A percentile compares a stretch with the other conserved stretches of the same genome.
phyloP scores from a whole-genome alignment of 2,888 invertebrate genomes.

The Hypolimnas misippus region DNA sequence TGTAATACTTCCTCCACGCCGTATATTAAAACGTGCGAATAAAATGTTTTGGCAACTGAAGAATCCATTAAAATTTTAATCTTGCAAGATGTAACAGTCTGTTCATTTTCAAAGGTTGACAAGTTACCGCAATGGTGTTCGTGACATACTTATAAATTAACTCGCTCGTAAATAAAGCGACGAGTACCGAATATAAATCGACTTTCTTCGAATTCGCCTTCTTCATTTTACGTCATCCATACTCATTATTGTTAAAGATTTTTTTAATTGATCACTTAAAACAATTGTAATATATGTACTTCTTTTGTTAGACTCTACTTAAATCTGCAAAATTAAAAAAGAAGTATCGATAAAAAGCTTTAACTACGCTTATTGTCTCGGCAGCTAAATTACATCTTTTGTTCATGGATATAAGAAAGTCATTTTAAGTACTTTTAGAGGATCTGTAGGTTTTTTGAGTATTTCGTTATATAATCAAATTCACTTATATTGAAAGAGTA shows the following conservation, averaged over 20 bases:
- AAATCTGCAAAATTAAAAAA: not conserved
- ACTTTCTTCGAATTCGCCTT: slow-evolving; percentile 35
- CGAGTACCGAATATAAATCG: slow-evolving; percentile 33
- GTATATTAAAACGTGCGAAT: not conserved
- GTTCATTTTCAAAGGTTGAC: slow-evolving; percentile 18
- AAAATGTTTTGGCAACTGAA: not conserved
- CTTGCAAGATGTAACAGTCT: slow-evolving; percentile 18
- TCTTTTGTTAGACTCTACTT: slow-evolving; percentile 8
- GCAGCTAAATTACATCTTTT: too few relatives aligned
- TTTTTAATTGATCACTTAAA: not conserved
- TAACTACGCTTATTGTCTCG: too few relatives aligned
- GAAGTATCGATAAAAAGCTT: not conserved
- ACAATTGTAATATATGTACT: slow-evolving; percentile 2
- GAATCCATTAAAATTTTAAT: slow-evolving; percentile 22
- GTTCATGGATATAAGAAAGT: not conserved
- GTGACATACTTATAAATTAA: slow-evolving; percentile 32
- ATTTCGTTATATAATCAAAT: too few relatives aligned
- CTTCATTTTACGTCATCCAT: slow-evolving; percentile 33
- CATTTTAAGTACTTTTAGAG: too few relatives aligned
- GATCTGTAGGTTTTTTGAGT: too few relatives aligned
- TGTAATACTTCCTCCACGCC: not conserved
- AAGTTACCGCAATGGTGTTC: slow-evolving; percentile 24
- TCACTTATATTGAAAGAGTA: too few relatives aligned
- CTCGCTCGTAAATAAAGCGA: slow-evolving; percentile 22
- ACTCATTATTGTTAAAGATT: slow-evolving; percentile 2